phyloP scores from a whole-genome alignment of 2,113 vertebrate species.

The Butastur rufipennis region DNA sequence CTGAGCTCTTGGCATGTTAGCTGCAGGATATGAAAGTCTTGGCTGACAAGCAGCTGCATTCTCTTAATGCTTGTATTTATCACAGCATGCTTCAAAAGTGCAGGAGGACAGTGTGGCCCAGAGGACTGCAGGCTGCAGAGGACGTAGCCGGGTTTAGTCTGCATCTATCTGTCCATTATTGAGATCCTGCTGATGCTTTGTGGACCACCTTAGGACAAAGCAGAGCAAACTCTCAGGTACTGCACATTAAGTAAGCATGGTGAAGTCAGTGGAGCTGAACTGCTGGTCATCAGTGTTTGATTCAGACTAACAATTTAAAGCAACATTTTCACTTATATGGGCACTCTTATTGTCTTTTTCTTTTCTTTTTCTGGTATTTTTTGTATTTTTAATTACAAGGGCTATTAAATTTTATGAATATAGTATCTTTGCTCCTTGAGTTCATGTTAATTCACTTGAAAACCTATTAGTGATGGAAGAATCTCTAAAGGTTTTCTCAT shows the following conservation, averaged over 20 bases:
- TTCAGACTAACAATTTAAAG: neutral
- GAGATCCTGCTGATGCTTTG: neutral
- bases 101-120: neutral
- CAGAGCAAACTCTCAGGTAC: neutral
- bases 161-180: neutral
- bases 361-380: neutral
- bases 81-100: neutral
- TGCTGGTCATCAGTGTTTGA: neutral
- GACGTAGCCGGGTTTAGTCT: neutral
- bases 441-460: neutral
- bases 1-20: neutral
- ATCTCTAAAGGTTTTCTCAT: neutral
- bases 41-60: neutral
- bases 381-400: neutral
- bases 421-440: neutral
- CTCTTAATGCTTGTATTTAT: neutral
- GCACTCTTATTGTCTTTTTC: neutral
- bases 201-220: neutral
- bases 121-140: neutral
- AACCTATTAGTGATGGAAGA: neutral
- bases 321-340: neutral
- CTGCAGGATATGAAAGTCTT: neutral
- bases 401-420: conserved; percentile 21
- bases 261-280: neutral
- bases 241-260: neutral